Base-by-base conservation (phyloP, 2,888 invertebrate species). In the Acleris emargana region DNA sequence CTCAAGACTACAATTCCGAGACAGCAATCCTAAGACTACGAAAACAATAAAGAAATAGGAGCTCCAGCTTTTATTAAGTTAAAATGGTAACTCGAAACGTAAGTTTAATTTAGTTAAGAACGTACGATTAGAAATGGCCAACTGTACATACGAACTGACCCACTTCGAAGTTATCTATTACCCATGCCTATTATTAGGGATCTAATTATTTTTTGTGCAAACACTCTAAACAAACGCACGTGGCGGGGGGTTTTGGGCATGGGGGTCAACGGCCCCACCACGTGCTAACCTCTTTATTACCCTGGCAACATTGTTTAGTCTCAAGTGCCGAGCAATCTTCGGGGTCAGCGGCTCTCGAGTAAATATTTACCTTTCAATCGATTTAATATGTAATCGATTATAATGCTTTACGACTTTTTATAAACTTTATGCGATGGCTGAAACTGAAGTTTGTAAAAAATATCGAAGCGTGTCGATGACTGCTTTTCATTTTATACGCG, bases 191-290 rank as follows among this genome's bases (percentile, higher is more conserved):
- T 57, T 60, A 52, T 55, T 45, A 22, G 18, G 57, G 13, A 57
- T 57, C 60, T 58, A 64, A 67, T 57, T 63, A 68, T 76, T 73
- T 74, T 76, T 73, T 81, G 76, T 77, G 79, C 82, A 81, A 84
- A 80, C 77, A 79, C 43, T 71, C 71, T 73, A 71, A 67, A 67
- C 69, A 73, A 76, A 76, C 77, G 72, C 82, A 83, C 78, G 80
- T 81, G 79, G 75, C 73, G 75, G 77, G 69, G 64, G 62, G 80
- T 78, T 83, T 83, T 75, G 82, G 79, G 69, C 70, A 79, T 72
- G 64, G 72, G 71, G 87, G 84, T 88, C 86, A 81, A 75, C 71
- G 78, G 72, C 84, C 87, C 70, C 60, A 75, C 77, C 87, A 87
- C 83, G 84, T 87, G 86, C 78, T 79, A 72, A 71, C 69, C 72